Evolutionary conservation across 2,113 vertebrate species (phyloP).

Genomic region (Burhinus bistriatus): DNA sequence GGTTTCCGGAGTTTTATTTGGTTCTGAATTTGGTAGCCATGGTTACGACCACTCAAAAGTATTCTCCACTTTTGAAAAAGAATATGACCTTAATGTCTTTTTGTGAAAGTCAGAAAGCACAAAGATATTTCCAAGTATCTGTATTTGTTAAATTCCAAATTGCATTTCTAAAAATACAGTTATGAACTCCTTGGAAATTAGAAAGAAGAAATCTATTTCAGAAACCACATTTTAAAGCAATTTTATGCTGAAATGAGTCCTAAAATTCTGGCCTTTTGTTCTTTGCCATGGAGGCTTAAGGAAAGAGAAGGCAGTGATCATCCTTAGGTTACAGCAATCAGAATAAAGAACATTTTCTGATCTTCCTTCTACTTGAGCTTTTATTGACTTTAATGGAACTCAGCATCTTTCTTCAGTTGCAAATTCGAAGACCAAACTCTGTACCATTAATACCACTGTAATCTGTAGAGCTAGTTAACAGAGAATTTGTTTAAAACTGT

Average conservation of each 20-base stretch:
- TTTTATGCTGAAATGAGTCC: not conserved
- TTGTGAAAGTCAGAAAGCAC: not conserved
- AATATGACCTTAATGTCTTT: slow-evolving; percentile 4
- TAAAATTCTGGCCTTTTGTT: slow-evolving; percentile 28
- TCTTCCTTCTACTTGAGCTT: not conserved
- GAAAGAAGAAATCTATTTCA: slow-evolving; percentile 1
- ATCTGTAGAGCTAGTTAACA: not conserved
- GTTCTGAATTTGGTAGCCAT: not conserved
- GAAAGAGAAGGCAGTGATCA: not conserved
- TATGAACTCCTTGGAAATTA: slow-evolving; percentile 29
- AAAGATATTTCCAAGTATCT: slow-evolving; percentile 8
- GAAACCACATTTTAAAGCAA: not conserved
- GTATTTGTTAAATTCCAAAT: slow-evolving; percentile 41
- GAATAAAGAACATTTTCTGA: not conserved
- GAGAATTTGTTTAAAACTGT: not conserved
- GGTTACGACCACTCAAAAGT: slow-evolving; percentile 13
- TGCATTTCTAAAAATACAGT: slow-evolving; percentile 40
- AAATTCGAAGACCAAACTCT: not conserved
- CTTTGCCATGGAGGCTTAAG: not conserved
- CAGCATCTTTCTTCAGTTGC: not conserved
- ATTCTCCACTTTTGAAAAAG: not conserved
- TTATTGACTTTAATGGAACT: not conserved
- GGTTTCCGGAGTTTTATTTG: not conserved
- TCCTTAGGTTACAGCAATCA: not conserved
- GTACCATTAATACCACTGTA: not conserved